Conservation (phyloP, 2,113 vertebrate species). For the Cebus imitator region DNA sequence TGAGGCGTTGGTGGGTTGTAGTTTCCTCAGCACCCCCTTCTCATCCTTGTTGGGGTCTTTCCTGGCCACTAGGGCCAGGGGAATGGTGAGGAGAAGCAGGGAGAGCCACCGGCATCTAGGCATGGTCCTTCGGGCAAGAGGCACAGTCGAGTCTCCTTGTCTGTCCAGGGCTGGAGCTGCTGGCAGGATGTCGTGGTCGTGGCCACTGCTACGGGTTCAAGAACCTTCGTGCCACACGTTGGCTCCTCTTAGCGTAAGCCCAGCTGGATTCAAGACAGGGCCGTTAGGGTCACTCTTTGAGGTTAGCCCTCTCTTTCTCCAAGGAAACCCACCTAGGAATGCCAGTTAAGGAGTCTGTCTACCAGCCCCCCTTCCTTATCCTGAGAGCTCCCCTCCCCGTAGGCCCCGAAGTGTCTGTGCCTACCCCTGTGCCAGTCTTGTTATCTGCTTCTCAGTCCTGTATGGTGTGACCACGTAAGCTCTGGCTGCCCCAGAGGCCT, state of each 20-base stretch:
- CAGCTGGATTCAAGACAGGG: not conserved
- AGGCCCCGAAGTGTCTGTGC: fast-evolving
- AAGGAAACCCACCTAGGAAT: not conserved
- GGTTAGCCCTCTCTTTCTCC: not conserved
- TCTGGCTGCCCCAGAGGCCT: not conserved
- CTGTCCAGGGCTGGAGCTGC: not conserved
- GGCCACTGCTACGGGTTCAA: not conserved
- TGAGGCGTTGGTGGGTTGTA: not conserved
- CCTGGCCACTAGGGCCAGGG: not conserved
- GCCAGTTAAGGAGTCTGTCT: not conserved
- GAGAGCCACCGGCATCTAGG: not conserved
- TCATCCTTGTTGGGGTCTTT: not conserved
- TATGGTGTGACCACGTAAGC: not conserved
- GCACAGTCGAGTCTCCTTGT: not conserved
- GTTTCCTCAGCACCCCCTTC: not conserved
- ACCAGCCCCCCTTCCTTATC: not conserved
- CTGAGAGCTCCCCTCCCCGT: not conserved
- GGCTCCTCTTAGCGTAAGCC: not conserved
- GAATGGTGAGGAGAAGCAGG: slow-evolving; percentile 7
- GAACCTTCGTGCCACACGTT: not conserved
- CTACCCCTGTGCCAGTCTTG: not conserved
- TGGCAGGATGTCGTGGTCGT: fast-evolving
- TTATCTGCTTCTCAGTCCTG: not conserved
- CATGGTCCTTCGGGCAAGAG: slow-evolving; percentile 1
- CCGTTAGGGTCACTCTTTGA: not conserved